Conservation (phyloP, 53 echinoderm and acorn worm species). For the Pentamera pediparva region DNA sequence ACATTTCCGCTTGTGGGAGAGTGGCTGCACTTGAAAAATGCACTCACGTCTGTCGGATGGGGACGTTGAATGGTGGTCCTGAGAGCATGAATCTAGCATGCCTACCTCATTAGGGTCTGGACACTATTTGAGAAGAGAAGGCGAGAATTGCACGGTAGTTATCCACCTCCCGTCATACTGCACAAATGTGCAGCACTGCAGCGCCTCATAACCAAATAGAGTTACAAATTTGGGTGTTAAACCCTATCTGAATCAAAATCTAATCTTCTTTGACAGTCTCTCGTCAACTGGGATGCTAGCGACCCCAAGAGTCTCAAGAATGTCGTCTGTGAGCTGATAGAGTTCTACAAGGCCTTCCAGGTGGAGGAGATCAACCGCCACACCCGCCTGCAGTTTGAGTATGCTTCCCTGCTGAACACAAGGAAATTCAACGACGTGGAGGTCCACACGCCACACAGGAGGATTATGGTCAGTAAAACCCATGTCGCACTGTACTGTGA, state of each 20-base stretch:
- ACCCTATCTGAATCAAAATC: background rate
- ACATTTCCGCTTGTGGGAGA: too few relatives aligned
- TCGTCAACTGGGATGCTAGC: slow-evolving; percentile 75
- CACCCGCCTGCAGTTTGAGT: slow-evolving; percentile 75
- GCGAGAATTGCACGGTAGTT: too few relatives aligned
- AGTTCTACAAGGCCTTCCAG: slow-evolving; percentile 75
- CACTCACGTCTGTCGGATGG: too few relatives aligned
- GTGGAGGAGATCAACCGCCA: slow-evolving; percentile 39
- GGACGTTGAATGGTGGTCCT: too few relatives aligned
- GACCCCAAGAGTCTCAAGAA: slow-evolving; percentile 52
- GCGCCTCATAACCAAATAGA: background rate
- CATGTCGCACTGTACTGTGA: too few relatives aligned
- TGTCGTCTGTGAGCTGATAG: slow-evolving; percentile 66
- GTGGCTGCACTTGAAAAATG: too few relatives aligned
- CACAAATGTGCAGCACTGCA: too few relatives aligned
- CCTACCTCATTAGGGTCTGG: too few relatives aligned
- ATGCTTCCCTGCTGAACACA: slow-evolving; percentile 64
- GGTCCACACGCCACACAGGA: slow-evolving; percentile 52
- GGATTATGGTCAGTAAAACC: slow-evolving; percentile 35
- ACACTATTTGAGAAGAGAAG: too few relatives aligned
- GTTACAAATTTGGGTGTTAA: too few relatives aligned
- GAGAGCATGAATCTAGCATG: too few relatives aligned
- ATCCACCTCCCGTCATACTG: too few relatives aligned
- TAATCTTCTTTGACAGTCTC: slow-evolving; percentile 39
- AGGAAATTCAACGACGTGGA: slow-evolving; percentile 70